Base-by-base conservation (phyloP, 2,888 invertebrate species). In the Octonoba sinensis region DNA sequence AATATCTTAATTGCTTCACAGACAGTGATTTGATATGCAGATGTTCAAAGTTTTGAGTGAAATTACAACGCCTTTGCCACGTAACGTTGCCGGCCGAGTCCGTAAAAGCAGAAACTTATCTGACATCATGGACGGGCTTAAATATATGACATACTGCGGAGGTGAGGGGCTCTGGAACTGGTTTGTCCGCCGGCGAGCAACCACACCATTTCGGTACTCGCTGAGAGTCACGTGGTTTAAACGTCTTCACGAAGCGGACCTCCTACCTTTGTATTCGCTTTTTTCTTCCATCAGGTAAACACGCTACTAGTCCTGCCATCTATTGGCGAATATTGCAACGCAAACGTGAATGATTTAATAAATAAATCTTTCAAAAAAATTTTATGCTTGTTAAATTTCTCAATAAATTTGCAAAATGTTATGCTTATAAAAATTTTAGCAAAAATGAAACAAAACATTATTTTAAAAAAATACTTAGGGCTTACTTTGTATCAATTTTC, bases 151-250 rank as follows among this genome's bases (percentile, higher is more conserved):
- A 65, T 62, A 47, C 6, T 65, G 71, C 20, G 73, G 73, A 69
- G 79, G 67, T 47, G 71, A 64, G 70, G 65, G 44, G 49, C 8
- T 59, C 57, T 67, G 51, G 65, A 79, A 79, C 79, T 69, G 79
- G 79, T 79, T 79, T 73, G 79, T 66, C 70, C 70, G 59, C 79
- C 79, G 67, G 79, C 73, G 66, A 54, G 65, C 64, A 44, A 36
- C 22, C 71, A 27, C 65, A 46, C 16, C 64, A 59, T 56, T 64
- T 46, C 60, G 20, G 72, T 59, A 18, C 60, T 57, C 54, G 59
- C 59, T 51, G 44, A 51, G 56, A 36, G 79, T 73, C 73, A 73
- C 73, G 73, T 79, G 67, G 67, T 67, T 46, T n/a, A n/a, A n/a
- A 73, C 47, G 67, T 67, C 67, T 62, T 16, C 62, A 13, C 62